phyloP scores from a whole-genome alignment of 2,113 vertebrate genomes.

The Tautogolabrus adspersus region DNA sequence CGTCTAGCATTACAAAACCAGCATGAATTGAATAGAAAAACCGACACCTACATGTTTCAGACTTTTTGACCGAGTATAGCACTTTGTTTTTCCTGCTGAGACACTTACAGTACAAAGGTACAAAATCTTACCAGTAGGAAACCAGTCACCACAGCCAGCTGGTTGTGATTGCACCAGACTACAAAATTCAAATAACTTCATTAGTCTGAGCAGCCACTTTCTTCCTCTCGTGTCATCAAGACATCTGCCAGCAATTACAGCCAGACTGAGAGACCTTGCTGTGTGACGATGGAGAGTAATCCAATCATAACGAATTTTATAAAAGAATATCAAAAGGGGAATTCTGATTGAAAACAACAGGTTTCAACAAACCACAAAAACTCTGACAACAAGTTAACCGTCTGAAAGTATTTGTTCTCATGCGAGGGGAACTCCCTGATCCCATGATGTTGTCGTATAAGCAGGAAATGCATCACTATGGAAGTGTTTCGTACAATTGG shows the following conservation, averaged over 20 bases:
- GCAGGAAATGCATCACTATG: conserved; percentile 15
- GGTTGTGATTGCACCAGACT: conserved; percentile 38
- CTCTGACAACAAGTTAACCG: conserved; percentile 32
- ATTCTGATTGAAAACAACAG: conserved; percentile 37
- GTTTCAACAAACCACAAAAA: conserved; percentile 41
- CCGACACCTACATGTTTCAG: conserved; percentile 2
- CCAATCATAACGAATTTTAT: conserved; percentile 23
- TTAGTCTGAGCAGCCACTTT: conserved; percentile 44
- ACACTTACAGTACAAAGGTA: background rate
- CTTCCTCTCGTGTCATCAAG: conserved; percentile 40
- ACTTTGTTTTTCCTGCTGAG: background rate
- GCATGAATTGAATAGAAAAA: background rate
- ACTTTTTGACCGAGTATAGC: conserved; percentile 11
- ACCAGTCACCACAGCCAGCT: conserved; percentile 43
- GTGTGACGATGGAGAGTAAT: conserved; percentile 5
- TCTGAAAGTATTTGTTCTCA: conserved; percentile 40
- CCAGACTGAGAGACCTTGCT: conserved; percentile 31
- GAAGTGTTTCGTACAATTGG: background rate
- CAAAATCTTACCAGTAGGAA: conserved; percentile 7
- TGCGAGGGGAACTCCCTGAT: conserved; percentile 54
- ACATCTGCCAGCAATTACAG: conserved; percentile 60
- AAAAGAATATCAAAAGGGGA: conserved; percentile 32
- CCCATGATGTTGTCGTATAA: background rate
- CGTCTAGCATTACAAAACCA: too few relatives aligned
- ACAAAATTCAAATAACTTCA: conserved; percentile 39